Evolutionary conservation across 2,888 invertebrate genomes (phyloP), one percentile per base, ranked within the genome.

Genomic region (Harpagoxenus sublaevis): DNA sequence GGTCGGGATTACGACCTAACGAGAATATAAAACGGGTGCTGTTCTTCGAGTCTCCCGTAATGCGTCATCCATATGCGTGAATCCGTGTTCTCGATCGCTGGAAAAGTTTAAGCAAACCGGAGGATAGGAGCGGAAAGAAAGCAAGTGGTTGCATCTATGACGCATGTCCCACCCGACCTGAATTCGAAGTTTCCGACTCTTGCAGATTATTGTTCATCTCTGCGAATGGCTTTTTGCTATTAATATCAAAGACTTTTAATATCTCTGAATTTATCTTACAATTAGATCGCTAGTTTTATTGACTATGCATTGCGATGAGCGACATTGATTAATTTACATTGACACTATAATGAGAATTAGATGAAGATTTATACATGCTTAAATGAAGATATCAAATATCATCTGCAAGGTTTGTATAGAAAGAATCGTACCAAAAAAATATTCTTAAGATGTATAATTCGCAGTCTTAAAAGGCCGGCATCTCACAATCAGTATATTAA

Each of bases 341-440:
- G 18, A 77, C 10, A 65, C 18, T 15, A 3, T 35, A 60, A 73
- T 53, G 35, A 82, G n/a, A 63, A 55, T 75, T 48, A 62, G n/a
- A 74, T 3, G 51, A 77, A 53, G 23, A 66, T 78, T 68, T n/a
- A 18, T n/a, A 3, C 45, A 57, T 10, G 57, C 31, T 73, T 66
- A 62, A 65, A 65, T 23, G 42, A 65, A 65, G 23, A 65, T 65
- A 65, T 42, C 15, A 45, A 23, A 15, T 77, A 63, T 70, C 65
- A 28, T 73, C 66, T 15, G 51, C 68, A 77, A 81, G 51, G 78
- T 84, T 85, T 85, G 84, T 83, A 74, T 75, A 28, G 15, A 84
- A 83, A 63, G 15, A 79, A 75, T 86, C 84, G 23, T 42, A 51
- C 10, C 0, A 12, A 15, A 23, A 71, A 68, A 18, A 48, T 57